These are phyloP conservation scores for Drosophila truncata DNA, from an alignment of 1,140 invertebrate species.

Conservation along the genomic window DNA sequence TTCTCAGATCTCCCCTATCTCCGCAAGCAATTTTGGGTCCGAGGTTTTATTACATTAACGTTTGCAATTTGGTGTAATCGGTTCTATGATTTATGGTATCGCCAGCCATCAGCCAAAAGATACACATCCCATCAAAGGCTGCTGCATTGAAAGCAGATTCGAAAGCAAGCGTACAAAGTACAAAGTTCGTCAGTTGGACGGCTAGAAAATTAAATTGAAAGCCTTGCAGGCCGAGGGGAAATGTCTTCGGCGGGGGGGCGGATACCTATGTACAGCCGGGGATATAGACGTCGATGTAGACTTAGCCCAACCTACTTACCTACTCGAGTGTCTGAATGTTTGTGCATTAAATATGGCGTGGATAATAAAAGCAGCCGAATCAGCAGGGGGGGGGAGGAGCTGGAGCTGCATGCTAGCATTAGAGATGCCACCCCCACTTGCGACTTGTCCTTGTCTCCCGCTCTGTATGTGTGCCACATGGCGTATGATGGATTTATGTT, in stretches of 20 bases:
- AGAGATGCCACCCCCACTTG: constrained; percentile 18
- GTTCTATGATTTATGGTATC: constrained; percentile 57
- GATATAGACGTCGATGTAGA: constrained; percentile 33
- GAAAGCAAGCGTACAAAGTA: constrained; percentile 59
- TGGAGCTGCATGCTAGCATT: constrained; percentile 48
- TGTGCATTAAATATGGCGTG: constrained; percentile 79
- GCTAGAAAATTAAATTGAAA: constrained; percentile 80
- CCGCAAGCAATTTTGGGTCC: constrained; percentile 38
- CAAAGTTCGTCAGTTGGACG: constrained; percentile 63
- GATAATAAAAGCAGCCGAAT: constrained; percentile 74
- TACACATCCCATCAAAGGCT: constrained; percentile 27
- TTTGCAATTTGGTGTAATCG: constrained; percentile 55
- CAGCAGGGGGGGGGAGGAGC: constrained; percentile 22
- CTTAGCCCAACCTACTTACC: constrained; percentile 75
- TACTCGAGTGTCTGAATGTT: constrained; percentile 80
- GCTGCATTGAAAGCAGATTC: constrained; percentile 46
- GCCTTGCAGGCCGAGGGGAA: constrained; percentile 38
- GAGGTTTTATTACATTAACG: constrained; percentile 57
- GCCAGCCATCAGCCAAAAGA: constrained; percentile 41
- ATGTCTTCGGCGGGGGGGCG: not conserved
- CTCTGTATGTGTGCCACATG: constrained; percentile 68
- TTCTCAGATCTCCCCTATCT: constrained; percentile 32
- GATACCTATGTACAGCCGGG: not conserved
- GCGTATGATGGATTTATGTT: constrained; percentile 84
- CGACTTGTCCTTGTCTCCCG: constrained; percentile 37